Base-by-base conservation (phyloP, 2,888 invertebrate genomes). In the Polydrusus tereticollis region DNA sequence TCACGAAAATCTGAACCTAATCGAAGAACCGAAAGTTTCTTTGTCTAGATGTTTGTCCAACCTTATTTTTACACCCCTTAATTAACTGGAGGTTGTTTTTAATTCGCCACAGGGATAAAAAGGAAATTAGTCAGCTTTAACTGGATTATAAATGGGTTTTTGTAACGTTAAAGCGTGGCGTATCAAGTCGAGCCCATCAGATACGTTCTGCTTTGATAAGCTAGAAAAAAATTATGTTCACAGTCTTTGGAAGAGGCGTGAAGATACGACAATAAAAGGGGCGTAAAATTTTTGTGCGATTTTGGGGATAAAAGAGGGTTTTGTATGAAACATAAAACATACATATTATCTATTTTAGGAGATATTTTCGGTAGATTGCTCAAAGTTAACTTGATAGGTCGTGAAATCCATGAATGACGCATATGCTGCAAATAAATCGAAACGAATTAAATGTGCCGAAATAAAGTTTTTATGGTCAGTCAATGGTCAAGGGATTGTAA, bases 71-170 rank as follows among this genome's bases (percentile, higher is more conserved):
- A 26, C 52, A 29, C 52, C 3, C 45, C 26, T 16, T 29, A 52
- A 52, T 50, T 50, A 26, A 50, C 50, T 26, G 0, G 1, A 26
- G 50, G 50, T 23, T 29, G 29, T 52, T 52, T 52, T 14, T 52
- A 52, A 52, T 52, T 52, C 52, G 14, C 26, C n/a, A n/a, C 20
- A 52, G 14, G 47, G 29, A 52, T 52, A 52, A 52, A 52, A 52
- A 52, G 52, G 52, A 52, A 52, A 52, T 52, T 52, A 52, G 52
- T 52, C 52, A 29, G 52, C 52, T 52, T 52, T 52, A 52, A 52
- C 52, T 26, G 29, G 52, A 52, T 29, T 52, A 52, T 52, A 52
- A 29, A 52, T 52, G 16, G 29, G 7, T 21, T 29, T 52, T 52
- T 52, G 29, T n/a, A 12, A 52, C 16, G 21, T 23, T 50, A 16